Evolutionary conservation across 2,888 invertebrate genomes (phyloP).

Genomic region (Erebia epiphron): DNA sequence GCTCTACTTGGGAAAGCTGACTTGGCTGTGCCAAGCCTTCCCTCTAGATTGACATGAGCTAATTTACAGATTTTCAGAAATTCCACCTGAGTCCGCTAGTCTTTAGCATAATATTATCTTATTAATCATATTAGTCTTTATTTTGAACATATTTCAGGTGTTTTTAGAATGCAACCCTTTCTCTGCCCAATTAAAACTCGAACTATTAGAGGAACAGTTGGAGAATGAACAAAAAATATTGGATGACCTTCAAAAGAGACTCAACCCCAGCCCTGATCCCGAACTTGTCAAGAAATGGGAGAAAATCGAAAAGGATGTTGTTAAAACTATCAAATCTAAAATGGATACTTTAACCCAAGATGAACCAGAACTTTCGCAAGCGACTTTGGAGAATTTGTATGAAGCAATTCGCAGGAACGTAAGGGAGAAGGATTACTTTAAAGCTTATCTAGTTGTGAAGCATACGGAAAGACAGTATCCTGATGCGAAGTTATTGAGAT

Average conservation of each 20-base stretch:
- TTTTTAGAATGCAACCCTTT: conserved; percentile 94
- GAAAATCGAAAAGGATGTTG: conserved; percentile 76
- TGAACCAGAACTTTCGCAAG: conserved; percentile 72
- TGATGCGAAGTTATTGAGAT: conserved; percentile 71
- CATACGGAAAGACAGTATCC: conserved; percentile 76
- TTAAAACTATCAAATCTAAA: conserved; percentile 75
- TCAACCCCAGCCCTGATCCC: conserved; percentile 72
- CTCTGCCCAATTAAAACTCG: conserved; percentile 86
- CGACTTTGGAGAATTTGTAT: conserved; percentile 70
- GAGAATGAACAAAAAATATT: conserved; percentile 84
- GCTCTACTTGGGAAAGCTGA: too few relatives aligned
- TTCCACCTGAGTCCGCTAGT: too few relatives aligned
- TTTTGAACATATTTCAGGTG: conserved; percentile 63
- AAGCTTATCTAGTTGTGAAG: conserved; percentile 78
- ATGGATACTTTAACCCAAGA: conserved; percentile 74
- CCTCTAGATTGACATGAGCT: too few relatives aligned
- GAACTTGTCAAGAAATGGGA: conserved; percentile 78
- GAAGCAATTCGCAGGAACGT: conserved; percentile 71
- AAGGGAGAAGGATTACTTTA: conserved; percentile 74
- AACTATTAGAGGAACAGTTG: conserved; percentile 83
- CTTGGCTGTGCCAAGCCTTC: too few relatives aligned
- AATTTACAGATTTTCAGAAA: too few relatives aligned
- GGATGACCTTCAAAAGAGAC: conserved; percentile 81
- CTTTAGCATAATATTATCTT: too few relatives aligned
- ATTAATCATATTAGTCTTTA: background rate